These are phyloP conservation scores for Ladona fulva DNA, from an alignment of 1,140 invertebrate species.

Conservation along the genomic window DNA sequence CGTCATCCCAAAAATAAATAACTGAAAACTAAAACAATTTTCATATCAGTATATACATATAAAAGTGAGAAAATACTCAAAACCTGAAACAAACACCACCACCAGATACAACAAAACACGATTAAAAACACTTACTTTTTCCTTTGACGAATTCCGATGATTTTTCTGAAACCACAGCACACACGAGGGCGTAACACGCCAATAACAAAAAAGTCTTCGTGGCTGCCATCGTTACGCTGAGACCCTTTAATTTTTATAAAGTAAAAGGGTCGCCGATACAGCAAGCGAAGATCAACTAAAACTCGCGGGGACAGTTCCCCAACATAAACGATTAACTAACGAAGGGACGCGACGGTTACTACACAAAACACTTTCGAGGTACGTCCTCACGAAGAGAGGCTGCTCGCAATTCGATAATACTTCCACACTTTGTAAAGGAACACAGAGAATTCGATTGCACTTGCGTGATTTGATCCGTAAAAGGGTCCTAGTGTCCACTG, in stretches of 20 bases:
- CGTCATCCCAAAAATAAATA: no score
- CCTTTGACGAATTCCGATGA: not conserved
- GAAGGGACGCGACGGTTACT: not conserved
- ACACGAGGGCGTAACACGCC: not conserved
- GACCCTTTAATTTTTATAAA: not conserved
- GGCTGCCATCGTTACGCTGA: not conserved
- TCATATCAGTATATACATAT: no score
- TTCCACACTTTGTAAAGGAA: not conserved
- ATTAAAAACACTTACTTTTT: not conserved
- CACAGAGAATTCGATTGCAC: not conserved
- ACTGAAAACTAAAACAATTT: no score
- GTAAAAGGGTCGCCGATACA: not conserved
- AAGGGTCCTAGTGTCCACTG: not conserved
- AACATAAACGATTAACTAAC: not conserved
- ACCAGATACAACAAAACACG: not conserved
- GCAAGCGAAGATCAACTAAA: not conserved
- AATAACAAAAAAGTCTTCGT: not conserved
- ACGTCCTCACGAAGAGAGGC: not conserved
- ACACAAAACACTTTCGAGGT: not conserved
- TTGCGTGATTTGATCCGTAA: not conserved
- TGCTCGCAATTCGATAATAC: not conserved
- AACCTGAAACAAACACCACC: not conserved
- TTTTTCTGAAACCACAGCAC: not conserved
- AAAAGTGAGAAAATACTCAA: not conserved
- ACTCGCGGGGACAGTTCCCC: not conserved